A percentile compares a stretch with the other conserved stretches of the same genome.
Conservation (phyloP, 2,113 vertebrate species). For the Pavo muticus region DNA sequence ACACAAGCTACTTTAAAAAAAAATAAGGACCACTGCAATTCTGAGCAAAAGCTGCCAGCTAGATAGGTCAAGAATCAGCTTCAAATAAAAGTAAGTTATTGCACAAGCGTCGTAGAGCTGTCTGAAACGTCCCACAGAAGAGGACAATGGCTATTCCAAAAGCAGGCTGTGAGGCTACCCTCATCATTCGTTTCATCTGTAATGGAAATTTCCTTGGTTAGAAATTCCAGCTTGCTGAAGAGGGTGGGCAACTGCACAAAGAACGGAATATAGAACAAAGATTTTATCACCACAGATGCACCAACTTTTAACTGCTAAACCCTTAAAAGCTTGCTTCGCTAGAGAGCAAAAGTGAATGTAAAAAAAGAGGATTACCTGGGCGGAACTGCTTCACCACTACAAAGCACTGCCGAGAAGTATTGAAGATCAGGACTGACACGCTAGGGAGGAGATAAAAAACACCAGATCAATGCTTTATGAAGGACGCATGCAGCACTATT, state of each 20-base stretch:
- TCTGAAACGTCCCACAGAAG: neutral
- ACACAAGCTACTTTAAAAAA: neutral
- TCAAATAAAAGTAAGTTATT: neutral
- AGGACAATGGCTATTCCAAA: neutral
- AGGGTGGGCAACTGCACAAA: constrained; percentile 24
- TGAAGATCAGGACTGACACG: constrained; percentile 92
- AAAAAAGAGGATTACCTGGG: constrained; percentile 83
- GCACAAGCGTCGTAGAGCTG: neutral
- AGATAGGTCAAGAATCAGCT: neutral
- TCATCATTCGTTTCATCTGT: neutral
- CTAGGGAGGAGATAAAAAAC: constrained; percentile 67
- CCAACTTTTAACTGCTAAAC: constrained; percentile 61
- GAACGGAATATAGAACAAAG: constrained; percentile 48
- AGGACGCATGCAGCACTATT: neutral
- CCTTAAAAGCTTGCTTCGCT: constrained; percentile 44
- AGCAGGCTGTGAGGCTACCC: neutral
- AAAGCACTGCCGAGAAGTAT: constrained; percentile 90
- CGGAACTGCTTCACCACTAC: constrained; percentile 94
- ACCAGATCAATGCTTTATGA: constrained; percentile 53
- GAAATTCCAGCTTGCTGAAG: constrained; percentile 34
- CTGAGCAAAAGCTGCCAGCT: neutral
- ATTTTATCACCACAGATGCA: constrained; percentile 53
- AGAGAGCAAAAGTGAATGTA: constrained; percentile 43
- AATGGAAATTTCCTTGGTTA: constrained; percentile 51
- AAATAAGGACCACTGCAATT: neutral